Percentiles rank a stretch among this genome's conserved stretches.
These are phyloP conservation scores for Bombus soroeensis DNA, from an alignment of 1,140 invertebrate species.

Conservation along the genomic window DNA sequence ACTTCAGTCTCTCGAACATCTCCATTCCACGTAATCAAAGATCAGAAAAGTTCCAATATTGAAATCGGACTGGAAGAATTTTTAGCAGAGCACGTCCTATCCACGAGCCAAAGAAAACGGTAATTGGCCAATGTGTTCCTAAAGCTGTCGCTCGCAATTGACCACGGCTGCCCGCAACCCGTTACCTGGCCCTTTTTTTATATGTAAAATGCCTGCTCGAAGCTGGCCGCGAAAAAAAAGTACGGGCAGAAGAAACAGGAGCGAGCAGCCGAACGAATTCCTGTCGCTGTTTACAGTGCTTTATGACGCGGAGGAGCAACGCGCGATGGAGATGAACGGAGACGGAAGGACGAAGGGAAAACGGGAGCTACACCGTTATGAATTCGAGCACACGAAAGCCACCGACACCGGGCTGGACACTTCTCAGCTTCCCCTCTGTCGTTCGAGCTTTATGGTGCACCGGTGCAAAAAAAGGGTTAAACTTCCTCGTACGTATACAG, in stretches of 20 bases:
- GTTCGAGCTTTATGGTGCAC: conserved; percentile 58
- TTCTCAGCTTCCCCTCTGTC: conserved; percentile 30
- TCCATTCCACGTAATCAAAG: not conserved
- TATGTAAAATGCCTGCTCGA: conserved; percentile 34
- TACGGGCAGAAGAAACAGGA: conserved; percentile 13
- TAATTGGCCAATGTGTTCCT: not conserved
- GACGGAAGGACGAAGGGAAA: conserved; percentile 10
- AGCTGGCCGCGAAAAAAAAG: conserved; percentile 33
- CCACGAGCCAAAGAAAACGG: not conserved
- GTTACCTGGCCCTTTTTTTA: conserved; percentile 66
- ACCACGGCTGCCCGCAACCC: conserved; percentile 49
- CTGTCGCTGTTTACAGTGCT: conserved; percentile 41
- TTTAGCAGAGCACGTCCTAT: not conserved
- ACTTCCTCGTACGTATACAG: conserved; percentile 48
- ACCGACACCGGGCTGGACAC: not conserved
- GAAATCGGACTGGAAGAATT: not conserved
- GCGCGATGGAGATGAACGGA: not conserved
- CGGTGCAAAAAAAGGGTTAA: conserved; percentile 68
- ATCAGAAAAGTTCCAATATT: not conserved
- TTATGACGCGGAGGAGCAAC: conserved; percentile 27
- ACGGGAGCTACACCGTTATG: conserved; percentile 57
- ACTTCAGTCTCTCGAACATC: too few relatives aligned
- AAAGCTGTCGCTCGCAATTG: conserved; percentile 18
- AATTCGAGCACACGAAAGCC: conserved; percentile 55
- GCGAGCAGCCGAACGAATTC: conserved; percentile 26